Conservation (phyloP, 2,113 vertebrate genomes). For the Phylloscopus trochiloides region DNA sequence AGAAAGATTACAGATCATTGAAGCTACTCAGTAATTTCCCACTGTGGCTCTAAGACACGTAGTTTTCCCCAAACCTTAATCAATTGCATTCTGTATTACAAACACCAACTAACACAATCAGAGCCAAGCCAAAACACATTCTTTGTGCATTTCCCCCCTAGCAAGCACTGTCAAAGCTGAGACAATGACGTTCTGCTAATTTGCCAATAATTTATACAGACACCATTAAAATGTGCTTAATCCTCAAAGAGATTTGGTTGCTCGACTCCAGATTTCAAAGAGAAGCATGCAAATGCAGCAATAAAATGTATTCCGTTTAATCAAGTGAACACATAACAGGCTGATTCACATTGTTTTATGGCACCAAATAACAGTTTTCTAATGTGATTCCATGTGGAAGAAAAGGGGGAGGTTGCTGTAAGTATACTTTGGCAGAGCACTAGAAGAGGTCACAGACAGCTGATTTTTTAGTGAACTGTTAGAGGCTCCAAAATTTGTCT, state of each 20-base stretch:
- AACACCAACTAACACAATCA: not conserved
- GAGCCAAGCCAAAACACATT: not conserved
- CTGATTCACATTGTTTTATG: slow-evolving; percentile 50
- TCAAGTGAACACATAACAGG: slow-evolving; percentile 61
- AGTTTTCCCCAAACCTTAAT: not conserved
- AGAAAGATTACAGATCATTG: not conserved
- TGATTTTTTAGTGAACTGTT: slow-evolving; percentile 43
- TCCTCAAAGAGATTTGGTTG: slow-evolving; percentile 51
- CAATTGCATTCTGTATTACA: not conserved
- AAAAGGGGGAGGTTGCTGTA: slow-evolving; percentile 20
- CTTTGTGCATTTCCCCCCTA: not conserved
- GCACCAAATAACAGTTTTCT: slow-evolving; percentile 53
- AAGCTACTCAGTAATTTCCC: not conserved
- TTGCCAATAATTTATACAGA: slow-evolving; percentile 48
- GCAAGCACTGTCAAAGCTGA: slow-evolving; percentile 1
- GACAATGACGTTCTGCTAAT: not conserved
- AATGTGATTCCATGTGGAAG: not conserved
- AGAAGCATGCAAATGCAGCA: slow-evolving; percentile 46
- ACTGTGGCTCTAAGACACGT: not conserved
- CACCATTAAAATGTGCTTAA: slow-evolving; percentile 60
- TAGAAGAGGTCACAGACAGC: slow-evolving; percentile 27
- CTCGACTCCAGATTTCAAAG: slow-evolving; percentile 51
- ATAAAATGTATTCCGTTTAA: slow-evolving; percentile 67
- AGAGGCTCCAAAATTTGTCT: slow-evolving; percentile 44
- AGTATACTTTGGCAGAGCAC: slow-evolving; percentile 51